Evolutionary conservation across 2,113 vertebrate species (phyloP).

Genomic region (Pandion haliaetus): DNA sequence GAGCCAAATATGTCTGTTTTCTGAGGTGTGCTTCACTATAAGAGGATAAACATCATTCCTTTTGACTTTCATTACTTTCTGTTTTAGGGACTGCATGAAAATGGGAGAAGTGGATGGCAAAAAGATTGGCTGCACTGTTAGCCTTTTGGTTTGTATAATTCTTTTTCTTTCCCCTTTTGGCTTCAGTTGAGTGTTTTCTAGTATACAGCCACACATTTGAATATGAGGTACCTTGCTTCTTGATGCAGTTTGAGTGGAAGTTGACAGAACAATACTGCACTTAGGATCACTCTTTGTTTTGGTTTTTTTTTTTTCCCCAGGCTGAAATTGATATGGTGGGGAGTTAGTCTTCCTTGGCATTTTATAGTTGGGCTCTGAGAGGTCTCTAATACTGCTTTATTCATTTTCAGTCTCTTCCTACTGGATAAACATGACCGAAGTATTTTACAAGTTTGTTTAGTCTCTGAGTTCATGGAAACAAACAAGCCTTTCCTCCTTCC

Average conservation of each 20-base stretch:
- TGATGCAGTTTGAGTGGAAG: neutral
- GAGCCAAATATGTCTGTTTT: neutral
- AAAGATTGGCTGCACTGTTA: constrained; percentile 98
- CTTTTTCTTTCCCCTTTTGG: neutral
- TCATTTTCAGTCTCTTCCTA: neutral
- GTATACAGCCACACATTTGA: neutral
- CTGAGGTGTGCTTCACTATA: neutral
- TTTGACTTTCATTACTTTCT: constrained; percentile 34
- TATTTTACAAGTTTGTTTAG: neutral
- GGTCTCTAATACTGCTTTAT: neutral
- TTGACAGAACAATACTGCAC: neutral
- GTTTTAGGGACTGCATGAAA: constrained; percentile 96
- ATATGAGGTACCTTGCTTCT: neutral
- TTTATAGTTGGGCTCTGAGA: neutral
- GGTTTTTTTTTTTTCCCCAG: neutral
- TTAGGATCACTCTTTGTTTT: neutral
- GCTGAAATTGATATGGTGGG: neutral
- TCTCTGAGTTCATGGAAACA: neutral
- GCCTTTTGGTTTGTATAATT: constrained; percentile 88
- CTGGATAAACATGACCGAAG: neutral
- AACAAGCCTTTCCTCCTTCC: neutral
- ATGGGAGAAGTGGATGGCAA: constrained; percentile 96
- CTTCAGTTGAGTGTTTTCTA: neutral
- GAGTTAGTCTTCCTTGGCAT: neutral
- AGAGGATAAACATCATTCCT: neutral